Evolutionary conservation across 2,797 vertebrate genomes (phyloP).

Genomic region (Perodicticus potto): DNA sequence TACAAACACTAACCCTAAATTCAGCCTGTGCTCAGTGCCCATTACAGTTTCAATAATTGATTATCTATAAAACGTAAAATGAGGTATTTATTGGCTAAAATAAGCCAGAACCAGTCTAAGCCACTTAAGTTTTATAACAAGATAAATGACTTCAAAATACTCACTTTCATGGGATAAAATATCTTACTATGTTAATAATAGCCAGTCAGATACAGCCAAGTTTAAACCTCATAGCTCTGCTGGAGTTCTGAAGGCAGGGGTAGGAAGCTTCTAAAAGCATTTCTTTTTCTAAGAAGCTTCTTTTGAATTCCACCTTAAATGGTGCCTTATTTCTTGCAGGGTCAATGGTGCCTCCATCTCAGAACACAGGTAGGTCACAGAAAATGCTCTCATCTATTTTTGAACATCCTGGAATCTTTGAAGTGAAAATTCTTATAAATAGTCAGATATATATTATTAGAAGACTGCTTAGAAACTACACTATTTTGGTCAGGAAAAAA

Average conservation of each 20-base stretch:
- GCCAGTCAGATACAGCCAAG: not conserved
- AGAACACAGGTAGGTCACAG: not conserved
- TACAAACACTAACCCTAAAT: not conserved
- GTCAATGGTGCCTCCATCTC: not conserved
- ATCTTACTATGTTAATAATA: not conserved
- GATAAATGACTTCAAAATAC: not conserved
- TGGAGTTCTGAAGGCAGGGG: not conserved
- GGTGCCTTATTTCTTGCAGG: not conserved
- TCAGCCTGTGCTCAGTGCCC: not conserved
- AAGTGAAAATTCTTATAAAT: not conserved
- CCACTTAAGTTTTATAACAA: not conserved
- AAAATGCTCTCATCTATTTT: slow-evolving; percentile 28
- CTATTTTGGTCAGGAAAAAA: not conserved
- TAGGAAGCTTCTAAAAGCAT: not conserved
- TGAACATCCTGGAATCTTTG: not conserved
- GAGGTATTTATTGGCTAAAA: not conserved
- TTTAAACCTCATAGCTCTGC: slow-evolving; percentile 11
- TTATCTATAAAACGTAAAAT: not conserved
- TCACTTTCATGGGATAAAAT: not conserved
- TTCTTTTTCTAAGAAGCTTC: not conserved
- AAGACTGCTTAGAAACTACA: not conserved
- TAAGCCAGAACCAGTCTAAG: not conserved
- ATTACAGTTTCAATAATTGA: not conserved
- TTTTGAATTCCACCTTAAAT: not conserved
- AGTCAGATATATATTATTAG: not conserved